Conservation (phyloP, 2,888 invertebrate species). For the Andrena haemorrhoa region DNA sequence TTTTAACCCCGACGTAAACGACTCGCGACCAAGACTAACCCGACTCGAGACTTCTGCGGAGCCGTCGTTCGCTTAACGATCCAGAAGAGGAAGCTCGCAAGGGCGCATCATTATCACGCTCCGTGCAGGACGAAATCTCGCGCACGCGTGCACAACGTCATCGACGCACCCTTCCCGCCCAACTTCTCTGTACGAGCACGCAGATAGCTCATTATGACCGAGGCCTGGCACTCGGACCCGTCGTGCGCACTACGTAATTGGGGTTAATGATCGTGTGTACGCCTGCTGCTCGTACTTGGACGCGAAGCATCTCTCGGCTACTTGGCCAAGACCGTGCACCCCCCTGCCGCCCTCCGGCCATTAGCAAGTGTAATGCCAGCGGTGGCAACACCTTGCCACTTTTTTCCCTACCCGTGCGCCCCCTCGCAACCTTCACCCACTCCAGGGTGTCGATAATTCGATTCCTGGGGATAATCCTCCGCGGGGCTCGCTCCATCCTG, state of each 20-base stretch:
- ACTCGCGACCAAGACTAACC: not conserved
- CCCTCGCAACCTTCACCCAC: not conserved
- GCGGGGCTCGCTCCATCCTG: not conserved
- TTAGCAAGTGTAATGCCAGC: slow-evolving; percentile 61
- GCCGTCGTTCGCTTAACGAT: not conserved
- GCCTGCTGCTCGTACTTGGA: slow-evolving; percentile 43
- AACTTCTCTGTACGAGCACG: slow-evolving; percentile 24
- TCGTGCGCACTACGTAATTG: slow-evolving; percentile 57
- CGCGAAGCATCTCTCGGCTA: slow-evolving; percentile 55
- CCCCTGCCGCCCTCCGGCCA: slow-evolving; percentile 47
- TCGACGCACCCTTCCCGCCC: slow-evolving; percentile 20
- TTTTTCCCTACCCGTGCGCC: slow-evolving; percentile 5
- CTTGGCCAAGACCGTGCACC: slow-evolving; percentile 49
- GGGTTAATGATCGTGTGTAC: slow-evolving; percentile 66
- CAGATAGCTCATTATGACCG: slow-evolving; percentile 62
- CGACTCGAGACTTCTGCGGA: not conserved
- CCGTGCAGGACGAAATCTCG: not conserved
- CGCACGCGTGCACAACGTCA: slow-evolving; percentile 35
- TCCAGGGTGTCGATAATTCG: not conserved
- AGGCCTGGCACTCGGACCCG: slow-evolving; percentile 47
- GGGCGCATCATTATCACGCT: slow-evolving; percentile 11
- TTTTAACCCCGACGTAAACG: not conserved
- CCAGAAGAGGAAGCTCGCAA: not conserved
- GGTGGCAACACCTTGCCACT: slow-evolving; percentile 54
- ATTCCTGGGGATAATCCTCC: not conserved